These are phyloP conservation scores for Dascyllus trimaculatus DNA, from an alignment of 2,113 vertebrate genomes.

Conservation along the genomic window DNA sequence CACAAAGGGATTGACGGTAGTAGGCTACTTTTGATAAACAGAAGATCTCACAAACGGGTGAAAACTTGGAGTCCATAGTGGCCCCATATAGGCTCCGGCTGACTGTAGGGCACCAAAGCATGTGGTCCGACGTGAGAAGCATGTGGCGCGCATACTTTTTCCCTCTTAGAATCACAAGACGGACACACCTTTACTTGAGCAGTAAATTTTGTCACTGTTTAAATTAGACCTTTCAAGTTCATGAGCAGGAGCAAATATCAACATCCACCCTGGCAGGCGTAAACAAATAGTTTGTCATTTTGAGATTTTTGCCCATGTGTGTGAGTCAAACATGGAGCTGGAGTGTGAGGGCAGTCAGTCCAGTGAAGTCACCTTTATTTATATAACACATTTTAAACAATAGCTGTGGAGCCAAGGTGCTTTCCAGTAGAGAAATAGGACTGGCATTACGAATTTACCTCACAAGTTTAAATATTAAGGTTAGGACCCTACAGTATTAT, in stretches of 20 bases:
- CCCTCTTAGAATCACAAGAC: conserved; percentile 2
- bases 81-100: background rate
- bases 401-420: no score
- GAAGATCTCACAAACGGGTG: background rate
- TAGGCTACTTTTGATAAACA: conserved; percentile 13
- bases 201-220: background rate
- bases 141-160: conserved; percentile 44
- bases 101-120: conserved; percentile 2
- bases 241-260: background rate
- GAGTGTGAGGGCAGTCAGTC: no score
- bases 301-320: background rate
- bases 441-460: no score
- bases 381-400: no score
- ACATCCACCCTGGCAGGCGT: no score
- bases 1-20: background rate
- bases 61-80: no score
- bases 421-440: no score
- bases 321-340: background rate
- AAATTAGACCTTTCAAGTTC: background rate
- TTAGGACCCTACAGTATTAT: no score
- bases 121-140: background rate
- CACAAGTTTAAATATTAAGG: no score
- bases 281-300: background rate
- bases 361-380: no score
- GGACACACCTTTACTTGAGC: conserved; percentile 19